These are phyloP conservation scores for Astyanax mexicanus DNA, from an alignment of 2,797 vertebrate genomes.

Conservation along the genomic window DNA sequence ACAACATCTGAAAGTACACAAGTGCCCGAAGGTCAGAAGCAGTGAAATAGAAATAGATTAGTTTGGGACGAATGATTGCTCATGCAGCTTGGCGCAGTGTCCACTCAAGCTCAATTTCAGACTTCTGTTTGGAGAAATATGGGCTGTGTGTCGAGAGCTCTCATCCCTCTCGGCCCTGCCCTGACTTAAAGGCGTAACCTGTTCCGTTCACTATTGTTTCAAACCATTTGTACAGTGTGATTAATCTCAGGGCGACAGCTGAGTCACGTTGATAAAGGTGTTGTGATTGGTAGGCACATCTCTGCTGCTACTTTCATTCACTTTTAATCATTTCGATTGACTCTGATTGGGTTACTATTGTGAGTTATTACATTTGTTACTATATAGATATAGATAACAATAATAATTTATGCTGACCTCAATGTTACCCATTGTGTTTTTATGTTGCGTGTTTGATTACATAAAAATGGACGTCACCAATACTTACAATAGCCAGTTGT, in stretches of 20 bases:
- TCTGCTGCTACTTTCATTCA: background rate
- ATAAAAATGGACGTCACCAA: too few relatives aligned
- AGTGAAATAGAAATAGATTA: slow-evolving; percentile 8
- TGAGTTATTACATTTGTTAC: too few relatives aligned
- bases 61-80: slow-evolving; percentile 30
- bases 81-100: background rate
- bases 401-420: too few relatives aligned
- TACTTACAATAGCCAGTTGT: too few relatives aligned
- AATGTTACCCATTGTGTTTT: too few relatives aligned
- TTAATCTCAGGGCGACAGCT: background rate
- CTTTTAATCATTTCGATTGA: too few relatives aligned
- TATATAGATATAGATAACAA: too few relatives aligned
- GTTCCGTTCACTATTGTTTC: background rate
- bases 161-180: background rate
- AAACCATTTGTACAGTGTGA: background rate
- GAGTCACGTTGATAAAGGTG: background rate
- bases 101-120: background rate
- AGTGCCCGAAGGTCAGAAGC: background rate
- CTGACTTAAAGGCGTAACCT: background rate
- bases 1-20: slow-evolving; percentile 12
- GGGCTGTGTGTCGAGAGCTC: background rate
- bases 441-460: too few relatives aligned
- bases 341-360: too few relatives aligned
- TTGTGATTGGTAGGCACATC: background rate
- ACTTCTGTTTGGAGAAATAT: background rate